Percentiles rank a stretch among this genome's conserved stretches.
phyloP scores from a whole-genome alignment of 1,140 invertebrate genomes.

The Rhizoglyphus robini region DNA sequence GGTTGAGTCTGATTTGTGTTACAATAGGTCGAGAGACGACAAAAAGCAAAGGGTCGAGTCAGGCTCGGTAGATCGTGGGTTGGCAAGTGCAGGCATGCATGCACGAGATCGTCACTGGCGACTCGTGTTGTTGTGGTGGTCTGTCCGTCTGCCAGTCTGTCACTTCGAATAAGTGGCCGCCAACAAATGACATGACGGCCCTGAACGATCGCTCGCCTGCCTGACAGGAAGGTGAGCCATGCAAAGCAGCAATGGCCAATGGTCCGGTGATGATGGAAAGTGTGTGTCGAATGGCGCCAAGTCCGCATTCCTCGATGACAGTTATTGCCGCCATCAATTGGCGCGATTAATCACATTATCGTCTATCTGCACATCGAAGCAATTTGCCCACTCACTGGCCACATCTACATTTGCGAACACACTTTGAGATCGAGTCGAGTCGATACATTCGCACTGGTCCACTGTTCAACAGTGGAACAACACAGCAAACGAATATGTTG shows the following conservation, averaged over 20 bases:
- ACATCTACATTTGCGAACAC: too few species aligned
- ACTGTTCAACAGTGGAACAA: too few species aligned
- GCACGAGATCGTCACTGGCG: background rate
- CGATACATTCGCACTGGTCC: too few species aligned
- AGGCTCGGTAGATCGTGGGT: too few species aligned
- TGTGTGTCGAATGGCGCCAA: background rate
- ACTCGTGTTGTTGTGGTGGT: background rate
- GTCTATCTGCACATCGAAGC: background rate
- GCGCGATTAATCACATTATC: slow-evolving; percentile 9
- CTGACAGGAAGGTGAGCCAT: background rate
- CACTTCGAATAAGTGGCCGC: background rate
- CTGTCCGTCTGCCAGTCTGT: background rate
- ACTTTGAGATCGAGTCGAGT: too few species aligned
- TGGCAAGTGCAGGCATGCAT: background rate
- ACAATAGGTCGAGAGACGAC: too few species aligned
- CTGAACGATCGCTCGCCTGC: background rate
- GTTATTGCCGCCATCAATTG: slow-evolving; percentile 13
- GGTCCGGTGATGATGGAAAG: background rate
- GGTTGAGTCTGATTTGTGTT: background rate
- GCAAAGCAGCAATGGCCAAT: background rate
- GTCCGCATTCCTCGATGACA: background rate
- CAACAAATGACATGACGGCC: background rate
- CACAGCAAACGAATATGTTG: too few species aligned
- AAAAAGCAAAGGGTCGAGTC: too few species aligned
- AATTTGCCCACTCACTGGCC: background rate